A percentile compares a stretch with the other conserved stretches of the same genome.
Conservation (phyloP, 2,888 invertebrate species). For the Athrips mouffetella region DNA sequence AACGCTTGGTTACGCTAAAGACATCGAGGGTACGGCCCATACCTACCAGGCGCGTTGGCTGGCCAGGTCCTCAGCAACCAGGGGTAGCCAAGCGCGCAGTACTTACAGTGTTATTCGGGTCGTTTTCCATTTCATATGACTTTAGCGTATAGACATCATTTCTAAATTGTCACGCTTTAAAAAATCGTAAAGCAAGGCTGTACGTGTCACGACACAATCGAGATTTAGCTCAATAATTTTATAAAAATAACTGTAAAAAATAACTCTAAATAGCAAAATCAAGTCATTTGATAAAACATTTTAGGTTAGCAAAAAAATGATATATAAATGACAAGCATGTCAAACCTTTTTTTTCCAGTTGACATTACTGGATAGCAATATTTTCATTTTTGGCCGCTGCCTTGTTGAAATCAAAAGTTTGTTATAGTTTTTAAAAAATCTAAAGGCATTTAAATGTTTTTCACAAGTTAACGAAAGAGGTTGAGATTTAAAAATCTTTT, state of each 20-base stretch:
- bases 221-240: constrained; percentile 70
- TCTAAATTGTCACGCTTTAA: constrained; percentile 61
- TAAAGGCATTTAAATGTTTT: constrained; percentile 13
- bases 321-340: constrained; percentile 73
- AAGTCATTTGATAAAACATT: constrained; percentile 78
- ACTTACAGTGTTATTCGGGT: constrained; percentile 76
- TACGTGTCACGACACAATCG: constrained; percentile 65
- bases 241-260: constrained; percentile 73
- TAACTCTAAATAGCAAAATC: constrained; percentile 69
- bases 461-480: neutral
- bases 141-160: constrained; percentile 70
- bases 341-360: constrained; percentile 77
- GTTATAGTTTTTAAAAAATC: constrained; percentile 37
- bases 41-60: neutral
- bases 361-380: constrained; percentile 72
- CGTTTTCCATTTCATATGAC: constrained; percentile 71
- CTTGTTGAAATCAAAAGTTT: constrained; percentile 59
- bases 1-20: constrained; percentile 6
- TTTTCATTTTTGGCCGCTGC: constrained; percentile 71
- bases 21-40: neutral
- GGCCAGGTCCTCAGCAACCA: neutral
- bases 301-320: constrained; percentile 78
- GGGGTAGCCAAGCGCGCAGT: constrained; percentile 22
- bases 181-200: constrained; percentile 51
- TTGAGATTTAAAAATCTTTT: neutral